Conservation (phyloP, 2,113 vertebrate genomes). For the Aegithalos caudatus region DNA sequence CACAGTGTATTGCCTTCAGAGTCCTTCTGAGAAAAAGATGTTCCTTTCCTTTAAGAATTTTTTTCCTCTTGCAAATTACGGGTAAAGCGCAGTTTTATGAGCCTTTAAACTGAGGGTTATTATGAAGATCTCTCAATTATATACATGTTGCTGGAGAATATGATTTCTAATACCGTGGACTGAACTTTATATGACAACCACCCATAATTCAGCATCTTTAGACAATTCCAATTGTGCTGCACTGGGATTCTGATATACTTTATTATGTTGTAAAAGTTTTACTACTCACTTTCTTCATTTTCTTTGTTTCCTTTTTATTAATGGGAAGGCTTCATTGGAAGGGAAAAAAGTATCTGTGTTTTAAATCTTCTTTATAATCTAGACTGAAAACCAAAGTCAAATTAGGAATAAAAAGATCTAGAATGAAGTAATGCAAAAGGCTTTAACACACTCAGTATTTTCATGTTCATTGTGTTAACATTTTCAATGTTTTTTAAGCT, state of each 20-base stretch:
- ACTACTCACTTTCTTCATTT: slow-evolving; percentile 60
- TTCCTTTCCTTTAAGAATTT: slow-evolving; percentile 20
- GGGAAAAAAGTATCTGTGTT: not conserved
- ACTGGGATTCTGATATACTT: slow-evolving; percentile 50
- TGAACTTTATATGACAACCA: slow-evolving; percentile 59
- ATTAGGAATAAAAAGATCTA: slow-evolving; percentile 28
- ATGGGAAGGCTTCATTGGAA: slow-evolving; percentile 40
- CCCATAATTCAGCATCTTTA: slow-evolving; percentile 62
- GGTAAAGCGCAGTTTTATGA: slow-evolving; percentile 47
- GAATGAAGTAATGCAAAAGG: not conserved
- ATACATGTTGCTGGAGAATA: slow-evolving; percentile 47
- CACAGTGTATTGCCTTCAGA: not conserved
- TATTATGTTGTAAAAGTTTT: slow-evolving; percentile 66
- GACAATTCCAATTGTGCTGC: slow-evolving; percentile 48
- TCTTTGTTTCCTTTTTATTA: slow-evolving; percentile 67
- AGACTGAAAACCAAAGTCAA: slow-evolving; percentile 37
- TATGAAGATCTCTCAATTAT: slow-evolving; percentile 55
- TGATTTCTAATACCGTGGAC: slow-evolving; percentile 41
- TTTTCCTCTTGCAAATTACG: slow-evolving; percentile 14
- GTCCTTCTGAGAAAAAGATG: slow-evolving; percentile 22
- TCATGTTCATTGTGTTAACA: not conserved
- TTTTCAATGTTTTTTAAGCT: not conserved
- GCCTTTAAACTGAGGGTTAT: slow-evolving; percentile 55
- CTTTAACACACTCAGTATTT: not conserved
- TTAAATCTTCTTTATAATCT: slow-evolving; percentile 60